phyloP scores from a whole-genome alignment of 2,797 vertebrate genomes.

The Anguilla megastoma region DNA sequence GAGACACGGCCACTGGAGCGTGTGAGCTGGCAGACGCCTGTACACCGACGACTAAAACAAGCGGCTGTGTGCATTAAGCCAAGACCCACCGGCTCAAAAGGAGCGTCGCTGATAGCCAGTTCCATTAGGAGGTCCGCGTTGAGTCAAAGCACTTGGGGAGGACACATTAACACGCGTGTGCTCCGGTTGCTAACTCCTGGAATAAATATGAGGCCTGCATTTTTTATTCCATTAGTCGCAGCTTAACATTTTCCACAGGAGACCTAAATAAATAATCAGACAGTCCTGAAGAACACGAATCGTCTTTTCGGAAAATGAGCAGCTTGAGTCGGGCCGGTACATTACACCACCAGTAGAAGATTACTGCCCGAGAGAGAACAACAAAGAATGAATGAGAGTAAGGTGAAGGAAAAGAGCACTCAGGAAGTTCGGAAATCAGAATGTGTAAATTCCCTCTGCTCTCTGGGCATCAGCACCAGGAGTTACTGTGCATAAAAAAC shows the following conservation, averaged over 20 bases:
- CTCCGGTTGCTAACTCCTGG: slow-evolving; percentile 77
- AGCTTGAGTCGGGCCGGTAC: slow-evolving; percentile 71
- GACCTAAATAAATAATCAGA: slow-evolving; percentile 81
- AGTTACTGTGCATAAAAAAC: slow-evolving; percentile 30
- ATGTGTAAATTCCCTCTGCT: slow-evolving; percentile 65
- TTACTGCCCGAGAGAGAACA: slow-evolving; percentile 57
- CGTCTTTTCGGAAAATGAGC: slow-evolving; percentile 75
- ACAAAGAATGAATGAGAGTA: slow-evolving; percentile 68
- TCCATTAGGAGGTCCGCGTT: slow-evolving; percentile 77
- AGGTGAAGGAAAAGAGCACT: slow-evolving; percentile 62
- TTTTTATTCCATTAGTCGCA: slow-evolving; percentile 76
- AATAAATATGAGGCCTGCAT: slow-evolving; percentile 75
- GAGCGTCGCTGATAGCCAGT: slow-evolving; percentile 59
- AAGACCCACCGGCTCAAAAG: slow-evolving; percentile 56
- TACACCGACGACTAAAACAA: slow-evolving; percentile 67
- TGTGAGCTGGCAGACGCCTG: slow-evolving; percentile 66
- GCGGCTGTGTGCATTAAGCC: slow-evolving; percentile 74
- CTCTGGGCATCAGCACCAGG: slow-evolving; percentile 59
- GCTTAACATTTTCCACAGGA: slow-evolving; percentile 73
- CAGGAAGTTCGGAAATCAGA: slow-evolving; percentile 66
- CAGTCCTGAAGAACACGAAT: slow-evolving; percentile 76
- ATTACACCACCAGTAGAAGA: slow-evolving; percentile 44
- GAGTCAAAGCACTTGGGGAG: slow-evolving; percentile 73
- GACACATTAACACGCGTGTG: slow-evolving; percentile 70
- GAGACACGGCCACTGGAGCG: slow-evolving; percentile 63